phyloP scores from a whole-genome alignment of 2,888 invertebrate species.

The Dicroscelio sp. region DNA sequence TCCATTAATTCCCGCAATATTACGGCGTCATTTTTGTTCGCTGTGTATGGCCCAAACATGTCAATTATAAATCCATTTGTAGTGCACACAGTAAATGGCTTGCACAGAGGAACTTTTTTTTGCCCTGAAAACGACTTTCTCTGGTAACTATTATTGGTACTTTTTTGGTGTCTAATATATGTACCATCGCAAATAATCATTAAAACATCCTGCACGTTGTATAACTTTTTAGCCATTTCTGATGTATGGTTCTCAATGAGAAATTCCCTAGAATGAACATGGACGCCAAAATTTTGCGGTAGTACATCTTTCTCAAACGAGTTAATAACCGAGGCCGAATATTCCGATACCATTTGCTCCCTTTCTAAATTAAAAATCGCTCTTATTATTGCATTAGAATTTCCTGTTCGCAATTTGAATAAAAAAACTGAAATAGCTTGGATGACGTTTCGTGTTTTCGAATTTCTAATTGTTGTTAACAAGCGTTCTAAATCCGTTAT shows the following conservation, averaged over 20 bases:
- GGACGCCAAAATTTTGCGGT: conserved; percentile 54
- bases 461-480: conserved; percentile 20
- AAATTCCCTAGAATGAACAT: conserved; percentile 38
- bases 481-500: neutral
- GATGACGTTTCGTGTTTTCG: neutral
- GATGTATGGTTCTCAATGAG: conserved; percentile 61
- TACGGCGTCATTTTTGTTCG: conserved; percentile 78
- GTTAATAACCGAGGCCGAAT: conserved; percentile 44
- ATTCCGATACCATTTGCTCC: conserved; percentile 29
- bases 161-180: conserved; percentile 74
- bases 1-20: conserved; percentile 68
- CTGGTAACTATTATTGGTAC: conserved; percentile 73
- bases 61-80: conserved; percentile 54
- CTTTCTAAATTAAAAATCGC: conserved; percentile 64
- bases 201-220: conserved; percentile 34
- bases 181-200: conserved; percentile 74
- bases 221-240: conserved; percentile 36
- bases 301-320: conserved; percentile 74
- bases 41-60: conserved; percentile 68
- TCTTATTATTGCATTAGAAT: conserved; percentile 29
- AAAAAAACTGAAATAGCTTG: conserved; percentile 31
- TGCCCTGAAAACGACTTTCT: conserved; percentile 73
- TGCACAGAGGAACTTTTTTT: neutral
- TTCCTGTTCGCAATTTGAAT: conserved; percentile 20
- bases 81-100: neutral